A percentile compares a stretch with the other conserved stretches of the same genome.
These are phyloP conservation scores for Danaus chrysippus DNA, from an alignment of 2,888 invertebrate genomes.

Conservation along the genomic window DNA sequence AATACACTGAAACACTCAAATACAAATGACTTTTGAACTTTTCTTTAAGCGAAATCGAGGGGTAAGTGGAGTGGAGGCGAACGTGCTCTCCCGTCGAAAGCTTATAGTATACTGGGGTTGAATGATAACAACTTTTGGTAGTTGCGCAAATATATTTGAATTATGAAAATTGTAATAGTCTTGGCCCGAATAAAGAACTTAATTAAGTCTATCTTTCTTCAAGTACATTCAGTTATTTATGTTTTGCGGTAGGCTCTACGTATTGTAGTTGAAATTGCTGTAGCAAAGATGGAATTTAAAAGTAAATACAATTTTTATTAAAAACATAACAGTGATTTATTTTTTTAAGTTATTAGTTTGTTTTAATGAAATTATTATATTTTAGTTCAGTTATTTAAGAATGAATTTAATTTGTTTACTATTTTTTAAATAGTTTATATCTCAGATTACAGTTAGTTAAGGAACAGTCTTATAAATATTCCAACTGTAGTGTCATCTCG, in stretches of 20 bases:
- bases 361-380: too few relatives aligned
- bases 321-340: too few relatives aligned
- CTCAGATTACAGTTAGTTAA: too few relatives aligned
- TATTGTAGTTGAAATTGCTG: neutral
- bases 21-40: conserved; percentile 11
- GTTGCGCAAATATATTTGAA: conserved; percentile 21
- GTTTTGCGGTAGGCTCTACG: neutral
- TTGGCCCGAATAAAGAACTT: conserved; percentile 14
- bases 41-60: conserved; percentile 9
- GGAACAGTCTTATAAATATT: too few relatives aligned
- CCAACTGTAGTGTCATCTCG: too few relatives aligned
- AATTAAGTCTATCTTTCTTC: conserved; percentile 4
- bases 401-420: too few relatives aligned
- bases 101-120: conserved; percentile 26
- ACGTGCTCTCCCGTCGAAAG: conserved; percentile 23
- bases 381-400: too few relatives aligned
- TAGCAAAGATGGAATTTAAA: neutral
- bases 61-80: conserved; percentile 12
- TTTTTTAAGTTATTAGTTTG: too few relatives aligned
- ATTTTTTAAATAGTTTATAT: too few relatives aligned
- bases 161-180: conserved; percentile 23
- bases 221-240: neutral
- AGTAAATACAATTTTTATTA: neutral
- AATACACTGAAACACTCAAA: conserved; percentile 15
- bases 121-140: conserved; percentile 25